Evolutionary conservation across 35 echinoderm and acorn worm species (phyloP).

Genomic region (Holothuria glaberrima): DNA sequence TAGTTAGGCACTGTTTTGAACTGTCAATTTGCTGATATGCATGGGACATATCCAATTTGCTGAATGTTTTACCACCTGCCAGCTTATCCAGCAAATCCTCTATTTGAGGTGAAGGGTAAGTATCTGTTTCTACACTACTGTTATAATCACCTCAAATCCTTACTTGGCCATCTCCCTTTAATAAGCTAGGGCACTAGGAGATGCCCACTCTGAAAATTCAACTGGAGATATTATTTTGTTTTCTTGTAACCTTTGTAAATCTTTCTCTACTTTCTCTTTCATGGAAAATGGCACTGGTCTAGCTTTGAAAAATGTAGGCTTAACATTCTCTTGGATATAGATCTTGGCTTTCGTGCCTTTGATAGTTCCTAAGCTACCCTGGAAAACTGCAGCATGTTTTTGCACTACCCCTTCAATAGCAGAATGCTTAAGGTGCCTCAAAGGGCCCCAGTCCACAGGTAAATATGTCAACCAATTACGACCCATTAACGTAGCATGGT

Average conservation of each 20-base stretch:
- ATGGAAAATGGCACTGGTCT: slow-evolving; percentile 66
- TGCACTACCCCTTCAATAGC: background rate
- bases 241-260: slow-evolving; percentile 14
- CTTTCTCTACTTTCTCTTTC: slow-evolving; percentile 17
- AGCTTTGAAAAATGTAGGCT: slow-evolving; percentile 30
- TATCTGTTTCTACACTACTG: background rate
- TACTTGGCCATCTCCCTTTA: slow-evolving; percentile 40
- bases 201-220: slow-evolving; percentile 41
- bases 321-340: slow-evolving; percentile 33
- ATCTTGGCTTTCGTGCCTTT: slow-evolving; percentile 47
- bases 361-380: slow-evolving; percentile 3
- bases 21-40: slow-evolving; percentile 78
- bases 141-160: slow-evolving; percentile 35
- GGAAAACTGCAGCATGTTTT: slow-evolving; percentile 44
- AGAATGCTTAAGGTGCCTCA: background rate
- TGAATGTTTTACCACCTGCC: slow-evolving; percentile 56
- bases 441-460: background rate
- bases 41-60: slow-evolving; percentile 61
- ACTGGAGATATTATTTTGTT: slow-evolving; percentile 44
- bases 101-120: slow-evolving; percentile 43
- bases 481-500: background rate
- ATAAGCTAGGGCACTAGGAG: slow-evolving; percentile 50
- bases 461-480: background rate
- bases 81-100: slow-evolving; percentile 49
- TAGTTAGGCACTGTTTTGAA: slow-evolving; percentile 52